Evolutionary conservation across 2,797 vertebrate genomes (phyloP), one percentile per base, ranked within the genome.

Genomic region (Pteronotus mesoamericanus): DNA sequence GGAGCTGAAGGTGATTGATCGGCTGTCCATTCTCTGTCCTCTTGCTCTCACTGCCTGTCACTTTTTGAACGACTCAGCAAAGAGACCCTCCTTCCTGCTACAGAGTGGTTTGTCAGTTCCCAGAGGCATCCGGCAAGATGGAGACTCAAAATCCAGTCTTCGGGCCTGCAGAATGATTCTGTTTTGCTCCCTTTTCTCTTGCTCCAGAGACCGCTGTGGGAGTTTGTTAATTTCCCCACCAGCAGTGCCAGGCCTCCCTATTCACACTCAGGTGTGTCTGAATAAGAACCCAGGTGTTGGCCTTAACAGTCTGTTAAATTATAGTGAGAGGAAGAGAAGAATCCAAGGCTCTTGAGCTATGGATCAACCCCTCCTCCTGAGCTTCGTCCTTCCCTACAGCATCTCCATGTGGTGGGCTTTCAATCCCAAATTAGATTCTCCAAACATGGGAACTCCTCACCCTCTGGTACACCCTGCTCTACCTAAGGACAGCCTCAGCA

Each of bases 291-390:
- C 64, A 78, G 71, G 83, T 85, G 94, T 80, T 39, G 55, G 66
- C 2, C 10, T 97, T 79, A 72, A 68, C 80, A 86, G 87, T 86
- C 94, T 89, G 32, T 94, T 72, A 88, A 86, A 32, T 32, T 32
- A 21, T 10, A 89, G 22, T 10, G 78, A 74, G 75, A 21, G 37
- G 44, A 37, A 59, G 39, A 19, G 66, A 39, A 34, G 59, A 72
- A 69, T 12, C 64, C 46, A 37, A 78, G 46, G 42, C 57, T 77
- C 37, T 82, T 22, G 24, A 71, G 39, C 44, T 48, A 2, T 68
- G 51, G 37, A 77, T 51, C 57, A 34, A 16, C 32, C 26, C 5
- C 2, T 39, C 24, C 37, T 57, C n/a, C n/a, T 6, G 10, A 4
- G 55, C 88, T 61, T 9, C 46, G 0, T 66, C 57, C 61, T 59